These are phyloP conservation scores for Scolopax rusticola DNA, from an alignment of 2,797 vertebrate species.

Conservation along the genomic window DNA sequence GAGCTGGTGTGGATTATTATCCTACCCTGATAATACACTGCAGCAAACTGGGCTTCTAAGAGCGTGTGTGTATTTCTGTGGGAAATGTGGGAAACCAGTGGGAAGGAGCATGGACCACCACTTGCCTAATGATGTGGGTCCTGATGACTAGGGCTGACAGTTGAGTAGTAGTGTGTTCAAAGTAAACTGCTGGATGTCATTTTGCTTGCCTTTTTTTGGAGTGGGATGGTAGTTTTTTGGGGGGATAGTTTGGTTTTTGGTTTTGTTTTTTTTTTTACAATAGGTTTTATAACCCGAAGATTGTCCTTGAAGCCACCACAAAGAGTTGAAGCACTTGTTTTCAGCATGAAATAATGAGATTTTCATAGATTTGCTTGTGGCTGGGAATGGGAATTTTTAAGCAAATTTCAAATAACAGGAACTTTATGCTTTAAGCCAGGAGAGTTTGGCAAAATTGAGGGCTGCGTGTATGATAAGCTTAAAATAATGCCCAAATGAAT, in stretches of 20 bases:
- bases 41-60: neutral
- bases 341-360: neutral
- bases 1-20: neutral
- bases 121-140: neutral
- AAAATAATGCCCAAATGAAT: neutral
- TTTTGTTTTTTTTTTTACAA: neutral
- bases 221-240: neutral
- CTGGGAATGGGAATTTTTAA: neutral
- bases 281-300: neutral
- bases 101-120: neutral
- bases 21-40: neutral
- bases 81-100: neutral
- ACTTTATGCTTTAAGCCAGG: neutral
- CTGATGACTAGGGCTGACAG: neutral
- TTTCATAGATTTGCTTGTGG: neutral
- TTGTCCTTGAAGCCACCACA: neutral
- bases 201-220: neutral
- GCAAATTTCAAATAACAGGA: neutral
- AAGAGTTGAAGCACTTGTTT: neutral
- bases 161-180: neutral
- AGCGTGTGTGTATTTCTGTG: neutral
- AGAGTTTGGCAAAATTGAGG: neutral
- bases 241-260: too few relatives aligned
- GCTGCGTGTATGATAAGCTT: neutral
- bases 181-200: neutral